Conservation (phyloP, 2,113 vertebrate genomes). For the Turnix velox region DNA sequence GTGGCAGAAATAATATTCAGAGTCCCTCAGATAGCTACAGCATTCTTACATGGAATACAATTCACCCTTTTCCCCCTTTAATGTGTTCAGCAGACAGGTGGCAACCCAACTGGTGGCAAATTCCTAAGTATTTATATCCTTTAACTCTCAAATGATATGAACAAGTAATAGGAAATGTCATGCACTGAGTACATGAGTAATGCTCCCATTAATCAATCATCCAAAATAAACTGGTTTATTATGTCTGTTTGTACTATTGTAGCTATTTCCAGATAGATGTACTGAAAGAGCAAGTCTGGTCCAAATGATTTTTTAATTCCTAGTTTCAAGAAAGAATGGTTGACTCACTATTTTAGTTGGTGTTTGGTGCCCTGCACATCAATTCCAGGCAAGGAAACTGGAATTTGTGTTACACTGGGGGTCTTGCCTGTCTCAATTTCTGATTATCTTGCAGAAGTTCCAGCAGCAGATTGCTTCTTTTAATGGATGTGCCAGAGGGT, state of each 20-base stretch:
- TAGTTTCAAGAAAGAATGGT: background rate
- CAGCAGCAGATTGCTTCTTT: background rate
- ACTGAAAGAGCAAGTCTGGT: background rate
- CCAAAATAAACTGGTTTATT: constrained; percentile 50
- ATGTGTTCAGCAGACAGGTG: constrained; percentile 62
- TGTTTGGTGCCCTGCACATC: background rate
- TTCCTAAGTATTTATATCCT: constrained; percentile 71
- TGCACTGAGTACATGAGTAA: constrained; percentile 36
- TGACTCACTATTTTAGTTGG: background rate
- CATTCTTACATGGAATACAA: constrained; percentile 26
- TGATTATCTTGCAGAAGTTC: background rate
- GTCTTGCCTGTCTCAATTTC: background rate
- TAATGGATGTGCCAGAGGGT: background rate
- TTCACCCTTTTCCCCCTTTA: constrained; percentile 29
- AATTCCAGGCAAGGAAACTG: background rate
- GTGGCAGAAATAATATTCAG: constrained; percentile 24
- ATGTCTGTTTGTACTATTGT: constrained; percentile 30
- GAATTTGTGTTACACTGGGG: background rate
- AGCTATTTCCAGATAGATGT: constrained; percentile 27
- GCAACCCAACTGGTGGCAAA: constrained; percentile 43
- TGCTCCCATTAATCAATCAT: constrained; percentile 52
- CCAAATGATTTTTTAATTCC: background rate
- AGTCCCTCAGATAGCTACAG: background rate
- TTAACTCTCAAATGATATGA: constrained; percentile 51
- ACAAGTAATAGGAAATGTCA: constrained; percentile 54